A percentile compares a stretch with the other conserved stretches of the same genome.
These are phyloP conservation scores for Chamaetylas fuelleborni DNA, from an alignment of 2,113 vertebrate genomes.

Conservation along the genomic window DNA sequence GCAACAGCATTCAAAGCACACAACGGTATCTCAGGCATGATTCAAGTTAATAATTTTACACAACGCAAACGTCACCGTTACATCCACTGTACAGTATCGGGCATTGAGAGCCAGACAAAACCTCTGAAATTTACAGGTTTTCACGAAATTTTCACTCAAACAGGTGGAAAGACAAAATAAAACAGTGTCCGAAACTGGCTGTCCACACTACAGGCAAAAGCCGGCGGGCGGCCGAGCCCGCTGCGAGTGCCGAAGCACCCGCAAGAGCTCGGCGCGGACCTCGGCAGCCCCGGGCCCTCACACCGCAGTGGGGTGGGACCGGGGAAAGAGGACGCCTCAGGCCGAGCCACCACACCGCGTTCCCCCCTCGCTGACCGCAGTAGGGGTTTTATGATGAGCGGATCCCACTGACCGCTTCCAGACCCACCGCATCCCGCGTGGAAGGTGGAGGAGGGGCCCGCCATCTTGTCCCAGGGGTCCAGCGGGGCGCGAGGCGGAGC, in stretches of 20 bases:
- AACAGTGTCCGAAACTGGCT: fast-evolving
- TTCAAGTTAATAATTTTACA: background rate
- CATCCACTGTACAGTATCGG: fast-evolving
- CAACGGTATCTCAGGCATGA: fast-evolving
- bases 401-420: background rate
- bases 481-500: too few relatives aligned
- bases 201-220: fast-evolving
- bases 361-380: too few relatives aligned
- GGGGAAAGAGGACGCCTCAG: background rate
- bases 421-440: too few relatives aligned
- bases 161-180: fast-evolving
- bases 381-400: fast-evolving
- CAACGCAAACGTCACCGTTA: fast-evolving
- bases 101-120: fast-evolving
- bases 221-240: too few relatives aligned
- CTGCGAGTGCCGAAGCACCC: too few relatives aligned
- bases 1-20: background rate
- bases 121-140: fast-evolving
- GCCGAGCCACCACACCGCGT: too few relatives aligned
- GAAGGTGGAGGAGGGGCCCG: background rate
- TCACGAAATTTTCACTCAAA: fast-evolving
- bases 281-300: background rate
- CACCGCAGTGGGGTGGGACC: fast-evolving
- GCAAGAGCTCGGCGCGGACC: too few relatives aligned
- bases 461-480: slow-evolving; percentile 2